Percentiles rank a stretch among this genome's conserved stretches.
phyloP scores from a whole-genome alignment of 35 echinoderm and acorn worm species.

The Apostichopus californicus region DNA sequence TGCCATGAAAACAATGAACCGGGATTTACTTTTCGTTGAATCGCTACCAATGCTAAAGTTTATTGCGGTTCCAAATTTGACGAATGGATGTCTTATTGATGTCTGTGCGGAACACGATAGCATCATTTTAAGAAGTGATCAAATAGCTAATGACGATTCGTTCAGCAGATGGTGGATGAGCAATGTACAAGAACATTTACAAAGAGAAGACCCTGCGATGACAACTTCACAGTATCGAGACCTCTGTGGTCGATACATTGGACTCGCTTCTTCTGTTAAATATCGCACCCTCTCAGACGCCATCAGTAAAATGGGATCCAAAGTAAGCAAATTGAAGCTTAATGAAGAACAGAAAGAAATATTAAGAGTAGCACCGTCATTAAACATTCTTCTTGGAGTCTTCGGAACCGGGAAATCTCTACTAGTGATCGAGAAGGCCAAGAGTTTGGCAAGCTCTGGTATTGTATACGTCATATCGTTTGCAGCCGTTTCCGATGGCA shows the following conservation, averaged over 20 bases:
- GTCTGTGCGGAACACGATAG: not conserved
- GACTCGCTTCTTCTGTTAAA: conserved; percentile 18
- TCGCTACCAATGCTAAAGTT: not conserved
- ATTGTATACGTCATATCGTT: conserved; percentile 34
- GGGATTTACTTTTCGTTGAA: conserved; percentile 10
- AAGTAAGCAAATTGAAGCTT: not conserved
- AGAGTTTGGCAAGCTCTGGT: not conserved
- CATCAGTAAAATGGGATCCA: not conserved
- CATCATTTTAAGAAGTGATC: not conserved
- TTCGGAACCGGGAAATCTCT: conserved; percentile 51
- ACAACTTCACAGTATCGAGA: not conserved
- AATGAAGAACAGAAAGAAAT: not conserved
- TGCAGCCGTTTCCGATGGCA: conserved; percentile 6
- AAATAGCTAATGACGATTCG: not conserved
- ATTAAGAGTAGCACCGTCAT: not conserved
- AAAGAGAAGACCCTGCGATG: not conserved
- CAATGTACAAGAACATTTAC: not conserved
- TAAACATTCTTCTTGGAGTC: conserved; percentile 24
- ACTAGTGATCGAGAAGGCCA: not conserved
- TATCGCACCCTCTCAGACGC: conserved; percentile 25
- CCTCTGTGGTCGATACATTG: conserved; percentile 40
- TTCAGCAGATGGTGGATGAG: not conserved
- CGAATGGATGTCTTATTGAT: not conserved
- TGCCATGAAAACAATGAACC: conserved; percentile 50
- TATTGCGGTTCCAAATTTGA: not conserved